Conservation (phyloP, 2,113 vertebrate species). For the Aphyosemion australe region DNA sequence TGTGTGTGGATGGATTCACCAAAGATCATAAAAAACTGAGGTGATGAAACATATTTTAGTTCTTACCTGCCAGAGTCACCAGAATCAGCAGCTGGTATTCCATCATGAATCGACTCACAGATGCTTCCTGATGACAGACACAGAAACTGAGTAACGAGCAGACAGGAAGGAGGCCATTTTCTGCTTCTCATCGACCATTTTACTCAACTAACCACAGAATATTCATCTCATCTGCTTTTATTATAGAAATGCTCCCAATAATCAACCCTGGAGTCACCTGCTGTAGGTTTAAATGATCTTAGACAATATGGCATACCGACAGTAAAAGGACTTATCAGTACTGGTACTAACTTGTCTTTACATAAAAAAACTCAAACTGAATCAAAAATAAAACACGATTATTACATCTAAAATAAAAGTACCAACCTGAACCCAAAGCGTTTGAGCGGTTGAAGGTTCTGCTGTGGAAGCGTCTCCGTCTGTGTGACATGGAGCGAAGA, state of each 20-base stretch:
- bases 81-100: conserved; percentile 27
- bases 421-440: conserved; percentile 20
- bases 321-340: too few relatives aligned
- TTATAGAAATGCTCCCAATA: too few relatives aligned
- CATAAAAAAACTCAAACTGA: fast-evolving
- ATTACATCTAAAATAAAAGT: background rate
- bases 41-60: too few relatives aligned
- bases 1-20: too few relatives aligned
- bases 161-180: conserved; percentile 61
- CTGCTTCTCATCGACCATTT: conserved; percentile 55
- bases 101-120: conserved; percentile 26
- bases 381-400: background rate
- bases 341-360: too few relatives aligned
- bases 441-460: background rate
- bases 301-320: too few relatives aligned
- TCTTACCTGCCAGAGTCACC: conserved; percentile 54
- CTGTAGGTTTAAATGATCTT: too few relatives aligned
- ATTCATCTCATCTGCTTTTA: too few relatives aligned
- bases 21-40: too few relatives aligned
- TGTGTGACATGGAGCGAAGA: background rate
- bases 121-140: conserved; percentile 10
- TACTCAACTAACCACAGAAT: conserved; percentile 6
- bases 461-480: background rate
- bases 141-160: background rate
- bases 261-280: too few relatives aligned